Conservation (phyloP, 2,113 vertebrate species). For the Zosterops lateralis region DNA sequence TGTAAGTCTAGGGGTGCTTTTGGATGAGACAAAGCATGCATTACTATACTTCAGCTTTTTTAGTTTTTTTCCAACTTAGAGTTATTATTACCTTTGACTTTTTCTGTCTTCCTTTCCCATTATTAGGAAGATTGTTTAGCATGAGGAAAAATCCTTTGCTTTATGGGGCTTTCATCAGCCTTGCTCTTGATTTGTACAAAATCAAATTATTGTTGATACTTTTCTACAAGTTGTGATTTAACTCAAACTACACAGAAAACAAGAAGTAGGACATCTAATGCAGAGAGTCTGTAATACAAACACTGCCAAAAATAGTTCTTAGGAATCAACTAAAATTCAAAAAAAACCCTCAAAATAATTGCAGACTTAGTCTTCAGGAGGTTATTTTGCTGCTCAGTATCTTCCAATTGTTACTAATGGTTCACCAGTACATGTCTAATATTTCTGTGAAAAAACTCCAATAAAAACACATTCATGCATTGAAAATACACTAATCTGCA, state of each 20-base stretch:
- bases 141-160: neutral
- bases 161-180: neutral
- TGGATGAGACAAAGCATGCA: slow-evolving; percentile 15
- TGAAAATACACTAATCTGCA: neutral
- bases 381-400: neutral
- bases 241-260: neutral
- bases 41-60: neutral
- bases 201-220: neutral
- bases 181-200: neutral
- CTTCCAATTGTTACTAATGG: neutral
- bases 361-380: neutral
- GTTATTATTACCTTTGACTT: neutral
- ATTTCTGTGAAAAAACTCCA: neutral
- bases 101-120: neutral
- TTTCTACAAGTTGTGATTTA: neutral
- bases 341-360: neutral
- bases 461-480: neutral
- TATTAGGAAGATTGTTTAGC: neutral
- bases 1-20: neutral
- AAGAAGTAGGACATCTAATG: neutral
- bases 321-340: neutral
- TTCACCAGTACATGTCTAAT: neutral
- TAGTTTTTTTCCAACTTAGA: neutral
- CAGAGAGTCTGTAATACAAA: neutral
- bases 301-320: neutral